phyloP scores from a whole-genome alignment of 1,140 invertebrate species.

The Samia ricini region DNA sequence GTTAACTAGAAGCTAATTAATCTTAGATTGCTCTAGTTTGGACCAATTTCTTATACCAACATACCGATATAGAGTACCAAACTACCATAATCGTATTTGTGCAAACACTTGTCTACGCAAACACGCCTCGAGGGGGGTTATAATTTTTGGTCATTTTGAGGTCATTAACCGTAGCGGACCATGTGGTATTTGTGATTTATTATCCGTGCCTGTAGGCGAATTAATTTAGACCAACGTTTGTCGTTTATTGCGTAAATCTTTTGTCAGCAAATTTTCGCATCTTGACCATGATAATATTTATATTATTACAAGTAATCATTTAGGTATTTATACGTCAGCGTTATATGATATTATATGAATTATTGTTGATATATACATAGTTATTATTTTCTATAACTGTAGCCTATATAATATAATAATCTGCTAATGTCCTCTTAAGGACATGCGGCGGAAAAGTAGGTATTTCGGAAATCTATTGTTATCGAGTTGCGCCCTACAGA shows the following conservation, averaged over 20 bases:
- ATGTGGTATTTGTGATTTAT: constrained; percentile 36
- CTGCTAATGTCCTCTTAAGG: too few species aligned
- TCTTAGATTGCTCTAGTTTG: background rate
- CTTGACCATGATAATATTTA: background rate
- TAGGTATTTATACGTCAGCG: too few species aligned
- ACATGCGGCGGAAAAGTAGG: too few species aligned
- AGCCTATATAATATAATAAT: too few species aligned
- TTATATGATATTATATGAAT: too few species aligned
- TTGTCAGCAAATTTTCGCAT: background rate
- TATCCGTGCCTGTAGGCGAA: constrained; percentile 28
- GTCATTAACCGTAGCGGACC: constrained; percentile 22
- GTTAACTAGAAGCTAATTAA: background rate
- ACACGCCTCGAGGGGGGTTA: constrained; percentile 16
- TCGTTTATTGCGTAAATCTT: background rate
- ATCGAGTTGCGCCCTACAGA: too few species aligned
- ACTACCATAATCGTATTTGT: constrained; percentile 1
- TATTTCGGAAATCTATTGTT: too few species aligned
- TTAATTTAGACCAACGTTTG: constrained; percentile 22
- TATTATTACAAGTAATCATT: background rate
- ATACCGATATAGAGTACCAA: background rate
- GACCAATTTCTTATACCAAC: background rate
- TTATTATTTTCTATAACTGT: too few species aligned
- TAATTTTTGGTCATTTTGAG: constrained; percentile 18
- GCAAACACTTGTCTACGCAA: constrained; percentile 11
- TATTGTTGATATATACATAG: too few species aligned